These are phyloP conservation scores for Nyctalus aviator DNA, from an alignment of 2,797 vertebrate genomes.

Conservation along the genomic window DNA sequence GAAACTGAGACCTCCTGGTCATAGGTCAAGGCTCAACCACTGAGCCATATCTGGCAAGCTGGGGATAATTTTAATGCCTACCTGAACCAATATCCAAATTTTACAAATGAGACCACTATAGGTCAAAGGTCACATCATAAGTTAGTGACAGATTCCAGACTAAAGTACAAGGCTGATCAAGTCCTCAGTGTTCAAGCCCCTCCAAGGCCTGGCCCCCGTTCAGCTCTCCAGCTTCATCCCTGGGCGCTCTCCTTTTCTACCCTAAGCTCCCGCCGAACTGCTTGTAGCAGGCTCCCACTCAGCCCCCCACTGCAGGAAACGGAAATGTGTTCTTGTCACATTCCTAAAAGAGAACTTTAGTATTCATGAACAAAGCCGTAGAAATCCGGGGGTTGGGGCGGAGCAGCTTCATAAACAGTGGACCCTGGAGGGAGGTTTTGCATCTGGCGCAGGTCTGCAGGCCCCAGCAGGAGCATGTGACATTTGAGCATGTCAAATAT, in stretches of 20 bases:
- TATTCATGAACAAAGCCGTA: neutral
- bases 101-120: neutral
- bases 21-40: too few relatives aligned
- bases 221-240: neutral
- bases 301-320: neutral
- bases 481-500: neutral
- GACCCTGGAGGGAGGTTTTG: neutral
- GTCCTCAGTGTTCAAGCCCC: neutral
- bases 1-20: too few relatives aligned
- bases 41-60: neutral
- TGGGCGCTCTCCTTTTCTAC: neutral
- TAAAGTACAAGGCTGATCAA: neutral
- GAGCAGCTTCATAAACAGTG: neutral
- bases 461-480: neutral
- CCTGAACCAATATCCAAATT: neutral
- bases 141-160: neutral
- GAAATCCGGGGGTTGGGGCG: neutral
- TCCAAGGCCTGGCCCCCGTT: neutral
- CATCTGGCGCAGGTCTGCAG: neutral
- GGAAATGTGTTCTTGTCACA: neutral
- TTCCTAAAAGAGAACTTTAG: neutral
- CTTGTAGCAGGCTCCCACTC: neutral
- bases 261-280: neutral
- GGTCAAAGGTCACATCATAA: neutral
- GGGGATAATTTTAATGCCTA: neutral